phyloP scores from a whole-genome alignment of 1,140 invertebrate genomes.

The Ericerus pela region DNA sequence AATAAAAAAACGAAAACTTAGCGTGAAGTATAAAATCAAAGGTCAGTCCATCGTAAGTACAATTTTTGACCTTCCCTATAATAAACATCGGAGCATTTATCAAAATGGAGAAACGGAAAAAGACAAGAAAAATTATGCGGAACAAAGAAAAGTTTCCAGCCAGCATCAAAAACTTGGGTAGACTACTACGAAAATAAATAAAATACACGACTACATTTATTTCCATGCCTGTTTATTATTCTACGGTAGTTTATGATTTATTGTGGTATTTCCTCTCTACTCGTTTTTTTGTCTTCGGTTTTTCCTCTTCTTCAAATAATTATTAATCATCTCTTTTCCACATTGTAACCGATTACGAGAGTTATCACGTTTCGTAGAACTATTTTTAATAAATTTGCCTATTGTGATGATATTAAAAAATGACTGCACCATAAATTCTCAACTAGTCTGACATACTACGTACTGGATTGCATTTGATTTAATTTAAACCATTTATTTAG shows the following conservation, averaged over 20 bases:
- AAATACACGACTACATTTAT: conserved; percentile 4
- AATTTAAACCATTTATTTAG: no score
- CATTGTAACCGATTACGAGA: conserved; percentile 5
- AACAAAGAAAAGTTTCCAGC: conserved; percentile 6
- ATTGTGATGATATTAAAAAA: no score
- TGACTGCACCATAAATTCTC: no score
- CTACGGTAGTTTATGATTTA: conserved; percentile 8
- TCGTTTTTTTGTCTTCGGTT: no score
- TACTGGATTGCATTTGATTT: no score
- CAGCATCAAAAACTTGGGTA: not conserved
- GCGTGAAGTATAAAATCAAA: conserved; percentile 5
- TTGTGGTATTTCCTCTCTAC: not conserved
- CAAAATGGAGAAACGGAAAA: no score
- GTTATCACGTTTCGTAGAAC: no score
- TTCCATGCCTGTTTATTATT: conserved; percentile 5
- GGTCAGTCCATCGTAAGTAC: conserved; percentile 3
- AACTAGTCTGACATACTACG: no score
- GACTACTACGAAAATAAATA: no score
- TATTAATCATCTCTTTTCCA: not conserved
- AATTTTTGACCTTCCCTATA: conserved; percentile 1
- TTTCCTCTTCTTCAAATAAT: conserved; percentile 11
- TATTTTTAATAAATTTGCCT: no score
- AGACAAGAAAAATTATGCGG: not conserved
- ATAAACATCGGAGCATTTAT: not conserved
- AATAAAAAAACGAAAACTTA: not conserved